These are phyloP conservation scores for Alcedo quadribrachys DNA, from an alignment of 2,797 vertebrate genomes.

Conservation along the genomic window DNA sequence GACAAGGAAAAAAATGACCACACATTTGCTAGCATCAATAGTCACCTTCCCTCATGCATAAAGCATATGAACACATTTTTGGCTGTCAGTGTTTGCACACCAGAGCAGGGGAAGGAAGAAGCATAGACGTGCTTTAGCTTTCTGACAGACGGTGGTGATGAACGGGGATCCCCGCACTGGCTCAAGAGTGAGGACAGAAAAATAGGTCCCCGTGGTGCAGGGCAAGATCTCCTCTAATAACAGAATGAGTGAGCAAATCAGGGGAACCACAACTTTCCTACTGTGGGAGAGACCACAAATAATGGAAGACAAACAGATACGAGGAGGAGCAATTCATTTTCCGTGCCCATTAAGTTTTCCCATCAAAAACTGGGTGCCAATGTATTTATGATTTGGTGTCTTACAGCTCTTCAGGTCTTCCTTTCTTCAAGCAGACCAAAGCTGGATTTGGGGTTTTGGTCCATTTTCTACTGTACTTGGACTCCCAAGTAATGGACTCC, in stretches of 20 bases:
- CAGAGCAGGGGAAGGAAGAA: constrained; percentile 22
- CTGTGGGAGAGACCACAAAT: constrained; percentile 56
- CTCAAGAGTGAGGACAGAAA: constrained; percentile 76
- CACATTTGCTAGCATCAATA: constrained; percentile 63
- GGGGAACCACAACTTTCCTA: constrained; percentile 61
- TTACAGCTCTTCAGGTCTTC: background rate
- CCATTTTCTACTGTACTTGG: background rate
- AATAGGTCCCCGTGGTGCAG: constrained; percentile 70
- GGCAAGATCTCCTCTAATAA: constrained; percentile 67
- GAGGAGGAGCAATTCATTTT: constrained; percentile 33
- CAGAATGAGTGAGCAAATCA: constrained; percentile 74
- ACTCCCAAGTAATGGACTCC: background rate
- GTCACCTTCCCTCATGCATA: constrained; percentile 40
- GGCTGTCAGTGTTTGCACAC: background rate
- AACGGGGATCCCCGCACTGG: constrained; percentile 30
- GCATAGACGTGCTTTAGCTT: constrained; percentile 28
- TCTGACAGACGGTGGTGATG: constrained; percentile 51
- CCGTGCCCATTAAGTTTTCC: background rate
- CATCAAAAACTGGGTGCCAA: background rate
- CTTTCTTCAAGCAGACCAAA: background rate
- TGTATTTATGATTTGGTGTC: background rate
- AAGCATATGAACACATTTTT: constrained; percentile 20
- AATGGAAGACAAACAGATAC: constrained; percentile 25
- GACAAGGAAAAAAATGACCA: constrained; percentile 31
- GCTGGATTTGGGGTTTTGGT: background rate